These are phyloP conservation scores for Lasioglossum zephyrum DNA, from an alignment of 2,888 invertebrate genomes.

Conservation along the genomic window DNA sequence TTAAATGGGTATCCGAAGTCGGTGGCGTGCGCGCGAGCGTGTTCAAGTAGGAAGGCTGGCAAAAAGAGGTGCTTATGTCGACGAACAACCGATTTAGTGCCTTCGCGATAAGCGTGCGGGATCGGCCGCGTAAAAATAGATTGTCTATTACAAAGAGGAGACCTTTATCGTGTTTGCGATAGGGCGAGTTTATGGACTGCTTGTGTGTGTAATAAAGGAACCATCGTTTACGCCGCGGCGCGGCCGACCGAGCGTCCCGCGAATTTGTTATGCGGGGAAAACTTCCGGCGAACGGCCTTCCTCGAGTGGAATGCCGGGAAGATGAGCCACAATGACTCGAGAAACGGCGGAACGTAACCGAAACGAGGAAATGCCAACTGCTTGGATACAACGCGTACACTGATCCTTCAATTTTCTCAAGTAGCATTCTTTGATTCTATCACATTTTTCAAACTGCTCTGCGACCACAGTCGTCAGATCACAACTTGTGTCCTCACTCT, in stretches of 20 bases:
- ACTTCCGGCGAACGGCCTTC: conserved; percentile 46
- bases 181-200: conserved; percentile 69
- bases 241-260: conserved; percentile 29
- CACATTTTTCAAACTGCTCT: background rate
- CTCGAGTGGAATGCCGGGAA: conserved; percentile 1
- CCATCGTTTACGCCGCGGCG: conserved; percentile 51
- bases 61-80: conserved; percentile 55
- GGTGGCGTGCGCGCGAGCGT: background rate
- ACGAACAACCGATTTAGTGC: conserved; percentile 68
- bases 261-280: conserved; percentile 49
- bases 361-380: background rate
- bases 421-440: background rate
- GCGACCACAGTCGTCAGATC: too few relatives aligned
- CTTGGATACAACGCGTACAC: background rate
- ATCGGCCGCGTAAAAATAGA: conserved; percentile 66
- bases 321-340: conserved; percentile 8
- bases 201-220: conserved; percentile 68
- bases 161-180: conserved; percentile 68
- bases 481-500: too few relatives aligned
- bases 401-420: background rate
- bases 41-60: conserved; percentile 5
- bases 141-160: conserved; percentile 66
- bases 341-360: background rate
- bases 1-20: conserved; percentile 32
- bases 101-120: conserved; percentile 65